Base-by-base conservation (phyloP, 64 coral and sea anemone genomes). In the Montipora foliosa region DNA sequence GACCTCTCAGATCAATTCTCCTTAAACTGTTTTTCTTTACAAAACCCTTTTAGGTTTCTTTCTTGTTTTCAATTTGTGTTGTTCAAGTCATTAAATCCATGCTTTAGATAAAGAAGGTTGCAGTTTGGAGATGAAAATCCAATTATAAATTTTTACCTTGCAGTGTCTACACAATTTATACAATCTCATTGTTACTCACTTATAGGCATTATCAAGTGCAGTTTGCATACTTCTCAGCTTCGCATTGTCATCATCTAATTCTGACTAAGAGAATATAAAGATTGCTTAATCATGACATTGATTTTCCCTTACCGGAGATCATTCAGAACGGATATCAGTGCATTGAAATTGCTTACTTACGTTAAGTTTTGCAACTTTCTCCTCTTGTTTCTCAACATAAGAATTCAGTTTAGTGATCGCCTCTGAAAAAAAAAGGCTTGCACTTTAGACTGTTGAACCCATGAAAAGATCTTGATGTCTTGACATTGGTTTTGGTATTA, bases 181-280 rank as follows among this genome's bases (percentile, higher is more conserved):
- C 64, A 68, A 2, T 76, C 8, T 14, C 14, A 78, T 78, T 37
- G 1, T 46, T 12, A 83, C 94, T 98, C 61, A 98, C 97, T 98
- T 98, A 49, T 98, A 98, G 5, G 94, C 97, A 73, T 98, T 98
- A 75, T 98, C 97, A 44, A 98, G 79, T 47, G 97, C 90, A 66
- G 94, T 69, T 49, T 98, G 97, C 94, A 98, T 91, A 47, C 94
- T 98, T 85, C 94, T 79, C 8, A 94, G 80, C 77, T 94, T 98
- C 79, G 91, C 94, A 20, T 71, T 67, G 16, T 83, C 82, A 84
- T 98, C 97, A 75, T 98, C 97, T 77, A 98, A 74, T 66, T 98
- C 97, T 64, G 91, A 90, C 97, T 98, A 67, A 20, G 49, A 79
- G 70, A 84, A 83, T 29, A 47, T 10, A 64, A 64, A 11, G 61